phyloP scores from a whole-genome alignment of 2,113 vertebrate genomes.

The Ceyx melanurus region DNA sequence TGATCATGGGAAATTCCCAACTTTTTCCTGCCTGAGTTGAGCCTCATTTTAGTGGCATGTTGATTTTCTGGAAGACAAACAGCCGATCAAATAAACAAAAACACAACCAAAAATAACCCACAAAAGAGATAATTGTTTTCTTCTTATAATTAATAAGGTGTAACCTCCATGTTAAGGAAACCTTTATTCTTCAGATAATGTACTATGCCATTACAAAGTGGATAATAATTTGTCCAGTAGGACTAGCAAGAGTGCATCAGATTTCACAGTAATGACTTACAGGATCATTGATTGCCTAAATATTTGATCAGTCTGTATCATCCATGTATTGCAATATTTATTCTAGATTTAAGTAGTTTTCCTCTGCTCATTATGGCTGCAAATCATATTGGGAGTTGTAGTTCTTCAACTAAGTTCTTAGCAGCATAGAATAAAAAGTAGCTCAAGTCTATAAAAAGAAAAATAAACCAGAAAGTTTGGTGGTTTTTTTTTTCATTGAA shows the following conservation, averaged over 20 bases:
- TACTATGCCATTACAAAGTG: not conserved
- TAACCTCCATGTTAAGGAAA: not conserved
- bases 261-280: conserved; percentile 41
- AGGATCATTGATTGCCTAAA: conserved; percentile 50
- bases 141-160: conserved; percentile 2
- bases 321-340: conserved; percentile 54
- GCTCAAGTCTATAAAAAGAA: not conserved
- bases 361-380: conserved; percentile 13
- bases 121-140: not conserved
- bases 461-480: conserved; percentile 6
- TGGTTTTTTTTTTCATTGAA: not conserved
- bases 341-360: conserved; percentile 38
- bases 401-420: conserved; percentile 26
- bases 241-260: conserved; percentile 21
- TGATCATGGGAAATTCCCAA: not conserved
- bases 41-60: not conserved
- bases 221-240: conserved; percentile 11
- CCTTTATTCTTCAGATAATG: not conserved
- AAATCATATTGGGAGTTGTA: conserved; percentile 6
- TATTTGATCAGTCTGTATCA: conserved; percentile 43
- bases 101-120: not conserved
- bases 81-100: not conserved
- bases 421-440: not conserved
- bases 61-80: not conserved
- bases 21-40: not conserved